Evolutionary conservation across 1,140 invertebrate genomes (phyloP).

Genomic region (Drosophila takahashii): DNA sequence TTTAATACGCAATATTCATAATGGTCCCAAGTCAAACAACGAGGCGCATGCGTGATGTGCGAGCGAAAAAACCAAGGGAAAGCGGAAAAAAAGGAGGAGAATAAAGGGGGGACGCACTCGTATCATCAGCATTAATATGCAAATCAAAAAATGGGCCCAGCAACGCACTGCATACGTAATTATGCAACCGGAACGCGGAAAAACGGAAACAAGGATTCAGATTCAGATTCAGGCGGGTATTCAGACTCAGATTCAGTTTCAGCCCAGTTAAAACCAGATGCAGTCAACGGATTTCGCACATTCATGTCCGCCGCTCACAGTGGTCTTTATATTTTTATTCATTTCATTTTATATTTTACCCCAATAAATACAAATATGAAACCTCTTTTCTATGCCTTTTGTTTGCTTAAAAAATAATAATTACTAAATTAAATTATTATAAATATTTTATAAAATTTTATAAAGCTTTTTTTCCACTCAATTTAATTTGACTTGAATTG

Average conservation of each 20-base stretch:
- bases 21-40: slow-evolving; percentile 37
- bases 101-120: slow-evolving; percentile 15
- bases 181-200: slow-evolving; percentile 38
- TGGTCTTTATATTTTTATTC: not conserved
- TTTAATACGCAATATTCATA: slow-evolving; percentile 75
- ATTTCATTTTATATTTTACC: too few species aligned
- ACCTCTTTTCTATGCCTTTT: too few species aligned
- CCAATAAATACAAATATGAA: too few species aligned
- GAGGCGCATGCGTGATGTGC: slow-evolving; percentile 63
- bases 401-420: too few species aligned
- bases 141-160: slow-evolving; percentile 59
- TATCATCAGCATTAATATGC: slow-evolving; percentile 70
- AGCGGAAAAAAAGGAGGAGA: not conserved
- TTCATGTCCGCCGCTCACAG: slow-evolving; percentile 4
- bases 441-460: too few species aligned
- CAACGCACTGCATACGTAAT: slow-evolving; percentile 62
- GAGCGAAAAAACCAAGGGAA: not conserved
- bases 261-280: slow-evolving; percentile 18
- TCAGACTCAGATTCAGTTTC: not conserved
- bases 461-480: too few species aligned
- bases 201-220: slow-evolving; percentile 19
- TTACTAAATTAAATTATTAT: too few species aligned
- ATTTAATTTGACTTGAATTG: too few species aligned
- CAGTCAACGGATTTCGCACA: slow-evolving; percentile 24
- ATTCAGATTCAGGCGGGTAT: not conserved